A percentile compares a stretch with the other conserved stretches of the same genome.
These are phyloP conservation scores for Atrina japonica DNA, from an alignment of 2,888 invertebrate species.

Conservation along the genomic window DNA sequence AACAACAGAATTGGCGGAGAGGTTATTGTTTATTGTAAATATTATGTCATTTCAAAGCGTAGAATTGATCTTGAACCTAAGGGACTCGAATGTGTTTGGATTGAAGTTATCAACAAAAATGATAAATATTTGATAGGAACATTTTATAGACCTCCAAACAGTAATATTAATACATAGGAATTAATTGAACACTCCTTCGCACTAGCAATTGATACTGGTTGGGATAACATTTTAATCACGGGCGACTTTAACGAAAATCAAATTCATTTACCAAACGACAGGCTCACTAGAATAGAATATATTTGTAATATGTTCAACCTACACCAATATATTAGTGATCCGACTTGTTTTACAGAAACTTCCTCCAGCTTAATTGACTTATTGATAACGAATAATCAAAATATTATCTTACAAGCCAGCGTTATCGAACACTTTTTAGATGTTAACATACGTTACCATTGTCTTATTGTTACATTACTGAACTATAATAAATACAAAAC, in stretches of 20 bases:
- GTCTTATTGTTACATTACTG: too few relatives aligned
- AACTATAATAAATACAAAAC: too few relatives aligned
- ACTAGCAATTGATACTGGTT: background rate
- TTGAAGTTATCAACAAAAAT: background rate
- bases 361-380: too few relatives aligned
- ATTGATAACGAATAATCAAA: too few relatives aligned
- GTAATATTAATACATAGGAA: background rate
- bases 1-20: background rate
- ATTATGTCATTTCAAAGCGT: background rate
- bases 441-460: too few relatives aligned
- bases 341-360: background rate
- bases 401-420: too few relatives aligned
- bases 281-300: background rate
- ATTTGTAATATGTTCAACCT: background rate
- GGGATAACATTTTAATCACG: background rate
- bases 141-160: background rate
- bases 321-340: background rate
- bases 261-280: background rate
- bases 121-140: background rate
- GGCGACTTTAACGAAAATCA: conserved; percentile 2
- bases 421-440: too few relatives aligned
- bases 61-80: background rate
- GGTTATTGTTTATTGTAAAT: conserved; percentile 5
- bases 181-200: background rate
- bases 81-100: conserved; percentile 7